Conservation (phyloP, 1,140 invertebrate genomes). For the Ladona fulva region DNA sequence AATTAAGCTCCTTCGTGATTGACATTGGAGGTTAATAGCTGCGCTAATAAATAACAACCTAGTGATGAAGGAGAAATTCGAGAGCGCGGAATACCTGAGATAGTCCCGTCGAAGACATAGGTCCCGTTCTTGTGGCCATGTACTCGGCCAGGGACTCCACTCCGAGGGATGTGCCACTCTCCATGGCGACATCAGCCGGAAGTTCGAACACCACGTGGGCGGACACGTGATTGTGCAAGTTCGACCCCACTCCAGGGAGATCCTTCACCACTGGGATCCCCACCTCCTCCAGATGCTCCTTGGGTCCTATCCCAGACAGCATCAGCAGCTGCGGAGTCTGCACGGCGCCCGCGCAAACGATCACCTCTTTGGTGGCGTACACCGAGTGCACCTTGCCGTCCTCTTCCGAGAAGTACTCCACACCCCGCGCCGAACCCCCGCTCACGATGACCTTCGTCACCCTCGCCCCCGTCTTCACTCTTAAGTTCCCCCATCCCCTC, state of each 20-base stretch:
- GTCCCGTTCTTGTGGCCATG: conserved; percentile 14
- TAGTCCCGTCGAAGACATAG: conserved; percentile 13
- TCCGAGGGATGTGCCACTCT: neutral
- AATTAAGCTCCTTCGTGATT: too few relatives aligned
- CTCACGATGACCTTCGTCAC: conserved; percentile 39
- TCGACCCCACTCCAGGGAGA: conserved; percentile 42
- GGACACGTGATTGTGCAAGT: conserved; percentile 38
- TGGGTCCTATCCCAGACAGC: conserved; percentile 70
- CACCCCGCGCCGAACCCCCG: conserved; percentile 37
- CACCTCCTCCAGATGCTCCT: conserved; percentile 39
- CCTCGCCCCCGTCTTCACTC: conserved; percentile 37
- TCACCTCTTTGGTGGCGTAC: conserved; percentile 53
- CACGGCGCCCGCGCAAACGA: conserved; percentile 62
- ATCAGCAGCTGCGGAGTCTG: conserved; percentile 72
- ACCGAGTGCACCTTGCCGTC: conserved; percentile 11
- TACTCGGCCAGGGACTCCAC: conserved; percentile 14
- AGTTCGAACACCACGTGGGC: neutral
- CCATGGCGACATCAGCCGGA: neutral
- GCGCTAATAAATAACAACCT: too few relatives aligned
- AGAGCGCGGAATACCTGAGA: too few relatives aligned
- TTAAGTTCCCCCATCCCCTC: conserved; percentile 33
- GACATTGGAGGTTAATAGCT: too few relatives aligned
- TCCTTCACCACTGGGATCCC: conserved; percentile 37
- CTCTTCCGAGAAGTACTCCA: conserved; percentile 33
- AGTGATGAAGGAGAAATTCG: too few relatives aligned